Conservation (phyloP, 2,113 vertebrate genomes). For the Toxostoma redivivum region DNA sequence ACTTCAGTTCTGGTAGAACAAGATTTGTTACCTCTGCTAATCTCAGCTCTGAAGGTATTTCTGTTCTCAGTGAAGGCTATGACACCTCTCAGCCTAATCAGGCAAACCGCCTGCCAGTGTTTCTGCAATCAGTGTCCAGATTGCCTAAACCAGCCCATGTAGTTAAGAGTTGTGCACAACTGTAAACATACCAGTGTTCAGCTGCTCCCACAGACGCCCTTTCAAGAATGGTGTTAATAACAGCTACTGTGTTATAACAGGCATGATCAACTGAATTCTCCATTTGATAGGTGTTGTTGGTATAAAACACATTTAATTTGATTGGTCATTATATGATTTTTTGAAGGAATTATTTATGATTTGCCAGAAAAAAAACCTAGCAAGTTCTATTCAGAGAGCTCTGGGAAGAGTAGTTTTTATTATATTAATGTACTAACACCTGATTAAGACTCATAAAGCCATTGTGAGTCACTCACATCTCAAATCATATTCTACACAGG, state of each 20-base stretch:
- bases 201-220: not conserved
- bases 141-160: not conserved
- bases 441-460: not conserved
- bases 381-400: not conserved
- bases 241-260: not conserved
- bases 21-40: not conserved
- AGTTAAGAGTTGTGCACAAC: not conserved
- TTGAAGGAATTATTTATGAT: not conserved
- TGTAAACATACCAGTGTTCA: not conserved
- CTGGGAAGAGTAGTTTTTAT: not conserved
- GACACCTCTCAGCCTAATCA: not conserved
- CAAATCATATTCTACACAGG: not conserved
- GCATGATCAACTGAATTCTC: not conserved
- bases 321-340: not conserved
- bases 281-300: not conserved
- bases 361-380: not conserved
- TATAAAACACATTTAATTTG: not conserved
- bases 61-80: not conserved
- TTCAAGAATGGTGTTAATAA: not conserved
- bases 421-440: not conserved
- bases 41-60: not conserved
- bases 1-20: not conserved
- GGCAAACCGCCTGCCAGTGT: not conserved
- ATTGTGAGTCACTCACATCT: not conserved
- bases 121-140: not conserved